phyloP scores from a whole-genome alignment of 1,140 invertebrate genomes.

The Diorhabda elongata region DNA sequence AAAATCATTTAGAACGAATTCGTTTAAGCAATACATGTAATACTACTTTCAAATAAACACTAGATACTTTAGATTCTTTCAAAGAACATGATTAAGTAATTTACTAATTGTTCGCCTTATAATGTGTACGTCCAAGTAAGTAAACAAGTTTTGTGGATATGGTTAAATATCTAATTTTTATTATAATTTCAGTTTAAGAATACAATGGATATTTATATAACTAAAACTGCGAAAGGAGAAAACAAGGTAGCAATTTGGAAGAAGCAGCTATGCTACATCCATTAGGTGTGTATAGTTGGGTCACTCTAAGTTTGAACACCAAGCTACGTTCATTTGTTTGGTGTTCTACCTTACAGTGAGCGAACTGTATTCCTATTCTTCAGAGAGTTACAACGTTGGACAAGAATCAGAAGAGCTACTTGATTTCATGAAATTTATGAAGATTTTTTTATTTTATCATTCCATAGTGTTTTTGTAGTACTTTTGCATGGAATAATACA shows the following conservation, averaged over 20 bases:
- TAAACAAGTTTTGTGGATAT: too few species aligned
- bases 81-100: too few species aligned
- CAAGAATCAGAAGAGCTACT: neutral
- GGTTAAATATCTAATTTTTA: too few species aligned
- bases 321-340: constrained; percentile 74
- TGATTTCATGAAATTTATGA: neutral
- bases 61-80: too few species aligned
- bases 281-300: constrained; percentile 49
- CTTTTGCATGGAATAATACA: neutral
- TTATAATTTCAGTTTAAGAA: too few species aligned
- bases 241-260: neutral
- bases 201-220: too few species aligned
- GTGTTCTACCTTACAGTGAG: constrained; percentile 89
- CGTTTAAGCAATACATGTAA: too few species aligned
- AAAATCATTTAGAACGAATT: too few species aligned
- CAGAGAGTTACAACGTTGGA: constrained; percentile 16
- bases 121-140: too few species aligned
- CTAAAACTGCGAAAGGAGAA: neutral
- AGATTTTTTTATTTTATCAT: too few species aligned
- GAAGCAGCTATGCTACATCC: neutral
- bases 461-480: neutral
- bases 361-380: constrained; percentile 50
- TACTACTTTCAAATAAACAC: too few species aligned
- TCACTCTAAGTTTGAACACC: constrained; percentile 85
- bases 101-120: too few species aligned